phyloP scores from a whole-genome alignment of 2,888 invertebrate genomes.

The Omphaloscelis lunosa region DNA sequence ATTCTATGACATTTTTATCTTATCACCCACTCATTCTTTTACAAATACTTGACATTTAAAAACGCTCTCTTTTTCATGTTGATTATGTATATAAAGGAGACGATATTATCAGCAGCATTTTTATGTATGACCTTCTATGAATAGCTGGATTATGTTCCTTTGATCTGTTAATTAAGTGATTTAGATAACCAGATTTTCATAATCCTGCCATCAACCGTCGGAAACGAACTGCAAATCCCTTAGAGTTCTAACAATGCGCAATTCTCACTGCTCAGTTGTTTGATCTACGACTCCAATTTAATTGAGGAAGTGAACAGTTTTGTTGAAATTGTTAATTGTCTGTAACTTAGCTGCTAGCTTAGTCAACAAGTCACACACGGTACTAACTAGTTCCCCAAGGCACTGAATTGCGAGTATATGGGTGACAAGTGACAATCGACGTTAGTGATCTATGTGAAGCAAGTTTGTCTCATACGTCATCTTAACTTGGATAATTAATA shows the following conservation, averaged over 20 bases:
- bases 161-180: background rate
- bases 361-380: slow-evolving; percentile 38
- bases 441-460: slow-evolving; percentile 3
- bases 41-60: background rate
- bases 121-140: background rate
- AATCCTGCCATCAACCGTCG: background rate
- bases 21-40: background rate
- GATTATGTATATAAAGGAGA: background rate
- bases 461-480: slow-evolving; percentile 18
- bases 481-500: slow-evolving; percentile 44
- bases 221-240: slow-evolving; percentile 14
- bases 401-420: background rate
- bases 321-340: slow-evolving; percentile 53
- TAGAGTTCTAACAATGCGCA: slow-evolving; percentile 23
- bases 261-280: slow-evolving; percentile 25
- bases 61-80: background rate
- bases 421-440: slow-evolving; percentile 25
- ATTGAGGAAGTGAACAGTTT: slow-evolving; percentile 49
- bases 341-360: slow-evolving; percentile 19
- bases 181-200: background rate
- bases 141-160: background rate
- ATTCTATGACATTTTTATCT: background rate
- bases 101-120: background rate
- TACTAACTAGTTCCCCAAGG: slow-evolving; percentile 6
- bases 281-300: slow-evolving; percentile 41